These are phyloP conservation scores for Catalaphyllia jardinei DNA, from an alignment of 64 coral and sea anemone species.

Conservation along the genomic window DNA sequence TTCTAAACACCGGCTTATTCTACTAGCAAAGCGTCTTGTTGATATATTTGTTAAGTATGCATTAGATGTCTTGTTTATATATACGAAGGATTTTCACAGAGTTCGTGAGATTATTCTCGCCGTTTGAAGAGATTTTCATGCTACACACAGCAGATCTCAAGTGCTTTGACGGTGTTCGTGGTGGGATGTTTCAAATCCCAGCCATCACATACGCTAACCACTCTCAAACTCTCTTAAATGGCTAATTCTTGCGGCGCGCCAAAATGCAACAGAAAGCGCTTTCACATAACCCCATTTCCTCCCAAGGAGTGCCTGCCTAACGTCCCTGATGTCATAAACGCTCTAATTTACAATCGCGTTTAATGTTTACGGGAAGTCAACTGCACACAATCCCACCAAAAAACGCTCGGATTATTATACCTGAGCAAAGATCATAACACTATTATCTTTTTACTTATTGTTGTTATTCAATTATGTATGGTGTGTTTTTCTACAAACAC, in stretches of 20 bases:
- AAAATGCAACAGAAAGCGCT: background rate
- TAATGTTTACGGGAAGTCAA: too few species aligned
- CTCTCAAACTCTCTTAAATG: background rate
- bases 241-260: background rate
- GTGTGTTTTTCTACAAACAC: background rate
- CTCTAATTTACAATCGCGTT: background rate
- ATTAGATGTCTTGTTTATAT: background rate
- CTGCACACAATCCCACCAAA: too few species aligned
- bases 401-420: background rate
- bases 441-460: background rate
- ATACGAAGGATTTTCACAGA: background rate
- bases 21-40: background rate
- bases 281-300: background rate
- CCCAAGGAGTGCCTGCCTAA: background rate
- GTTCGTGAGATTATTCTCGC: conserved; percentile 3
- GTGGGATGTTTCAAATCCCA: background rate
- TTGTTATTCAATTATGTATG: background rate
- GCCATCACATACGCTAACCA: background rate
- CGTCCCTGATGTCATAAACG: background rate
- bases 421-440: background rate
- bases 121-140: conserved; percentile 18
- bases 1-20: background rate
- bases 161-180: background rate
- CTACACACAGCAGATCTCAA: background rate
- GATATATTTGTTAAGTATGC: background rate